A percentile compares a stretch with the other conserved stretches of the same genome.
Evolutionary conservation across 2,113 vertebrate species (phyloP).

Genomic region (Vanacampus margaritifer): DNA sequence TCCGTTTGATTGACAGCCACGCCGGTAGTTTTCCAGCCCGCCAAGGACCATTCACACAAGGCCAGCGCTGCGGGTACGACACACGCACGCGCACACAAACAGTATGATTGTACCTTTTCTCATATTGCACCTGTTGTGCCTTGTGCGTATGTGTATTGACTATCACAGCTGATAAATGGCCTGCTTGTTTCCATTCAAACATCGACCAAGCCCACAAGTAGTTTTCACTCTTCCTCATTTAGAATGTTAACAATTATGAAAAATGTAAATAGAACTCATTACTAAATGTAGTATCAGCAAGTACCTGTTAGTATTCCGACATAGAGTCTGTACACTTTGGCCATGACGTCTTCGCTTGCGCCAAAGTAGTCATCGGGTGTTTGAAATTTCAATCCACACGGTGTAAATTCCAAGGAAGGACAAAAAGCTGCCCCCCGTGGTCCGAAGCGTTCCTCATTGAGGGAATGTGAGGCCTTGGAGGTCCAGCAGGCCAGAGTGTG

Average conservation of each 20-base stretch:
- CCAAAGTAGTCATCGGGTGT: slow-evolving; percentile 12
- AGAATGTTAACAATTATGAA: background rate
- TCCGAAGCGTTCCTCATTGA: slow-evolving; percentile 41
- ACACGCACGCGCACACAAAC: background rate
- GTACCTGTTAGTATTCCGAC: slow-evolving; percentile 52
- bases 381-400: slow-evolving; percentile 29
- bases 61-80: slow-evolving; percentile 46
- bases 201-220: background rate
- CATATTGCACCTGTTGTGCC: slow-evolving; percentile 1
- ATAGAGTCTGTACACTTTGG: slow-evolving; percentile 40
- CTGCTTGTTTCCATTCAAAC: background rate
- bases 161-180: background rate
- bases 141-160: background rate
- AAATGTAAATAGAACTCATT: background rate
- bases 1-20: slow-evolving; percentile 40
- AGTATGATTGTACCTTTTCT: background rate
- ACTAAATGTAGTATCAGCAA: background rate
- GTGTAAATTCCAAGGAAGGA: slow-evolving; percentile 27
- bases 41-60: slow-evolving; percentile 54
- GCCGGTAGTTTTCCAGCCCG: slow-evolving; percentile 49
- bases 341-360: slow-evolving; percentile 53
- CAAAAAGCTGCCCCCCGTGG: slow-evolving; percentile 25
- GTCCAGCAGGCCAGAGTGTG: slow-evolving; percentile 7
- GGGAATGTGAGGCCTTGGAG: slow-evolving; percentile 11
- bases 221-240: background rate